Conservation (phyloP, 2,797 vertebrate genomes). For the Aquila chrysaetos region DNA sequence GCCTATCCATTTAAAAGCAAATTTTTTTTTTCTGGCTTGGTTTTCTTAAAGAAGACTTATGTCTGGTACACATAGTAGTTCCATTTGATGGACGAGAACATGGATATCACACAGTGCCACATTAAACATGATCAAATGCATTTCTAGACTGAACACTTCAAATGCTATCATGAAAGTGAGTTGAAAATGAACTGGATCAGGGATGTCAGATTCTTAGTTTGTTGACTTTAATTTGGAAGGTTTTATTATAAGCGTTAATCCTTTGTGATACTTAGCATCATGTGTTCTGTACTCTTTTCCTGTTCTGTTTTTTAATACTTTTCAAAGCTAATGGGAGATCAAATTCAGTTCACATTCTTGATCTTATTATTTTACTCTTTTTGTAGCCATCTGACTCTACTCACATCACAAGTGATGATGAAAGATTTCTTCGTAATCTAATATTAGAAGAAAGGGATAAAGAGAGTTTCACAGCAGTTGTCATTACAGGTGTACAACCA, state of each 20-base stretch:
- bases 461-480: conserved; percentile 87
- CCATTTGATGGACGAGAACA: background rate
- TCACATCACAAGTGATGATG: conserved; percentile 79
- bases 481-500: conserved; percentile 84
- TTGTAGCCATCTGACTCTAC: conserved; percentile 83
- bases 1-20: background rate
- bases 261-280: background rate
- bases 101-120: background rate
- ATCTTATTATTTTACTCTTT: conserved; percentile 13
- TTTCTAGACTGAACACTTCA: background rate
- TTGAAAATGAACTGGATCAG: background rate
- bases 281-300: background rate
- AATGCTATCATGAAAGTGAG: background rate
- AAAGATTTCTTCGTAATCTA: conserved; percentile 81
- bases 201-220: background rate
- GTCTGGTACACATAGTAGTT: background rate
- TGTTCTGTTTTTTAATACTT: background rate
- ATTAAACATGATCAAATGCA: background rate
- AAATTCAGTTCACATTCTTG: background rate
- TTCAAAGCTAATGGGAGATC: background rate
- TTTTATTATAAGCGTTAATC: background rate
- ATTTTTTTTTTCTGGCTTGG: background rate
- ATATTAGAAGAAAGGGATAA: conserved; percentile 83
- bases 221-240: background rate
- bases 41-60: background rate